Conservation (phyloP, 2,113 vertebrate genomes). For the Stictonetta naevosa region DNA sequence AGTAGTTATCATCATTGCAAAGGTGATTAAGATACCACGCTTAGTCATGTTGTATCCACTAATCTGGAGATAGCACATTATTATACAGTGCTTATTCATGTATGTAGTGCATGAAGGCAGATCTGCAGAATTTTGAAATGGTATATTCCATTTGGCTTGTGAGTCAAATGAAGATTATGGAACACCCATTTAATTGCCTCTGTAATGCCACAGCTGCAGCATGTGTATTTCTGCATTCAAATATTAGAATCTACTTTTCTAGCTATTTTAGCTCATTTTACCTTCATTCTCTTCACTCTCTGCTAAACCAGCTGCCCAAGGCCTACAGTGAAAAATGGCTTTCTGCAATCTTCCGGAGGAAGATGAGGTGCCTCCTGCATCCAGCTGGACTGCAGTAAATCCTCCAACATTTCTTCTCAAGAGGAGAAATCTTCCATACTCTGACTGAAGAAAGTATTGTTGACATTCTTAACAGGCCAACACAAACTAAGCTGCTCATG, state of each 20-base stretch:
- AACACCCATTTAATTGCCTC: slow-evolving; percentile 70
- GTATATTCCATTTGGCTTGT: slow-evolving; percentile 23
- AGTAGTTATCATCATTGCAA: slow-evolving; percentile 37
- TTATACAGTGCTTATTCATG: slow-evolving; percentile 9
- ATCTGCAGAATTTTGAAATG: slow-evolving; percentile 21
- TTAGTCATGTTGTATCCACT: slow-evolving; percentile 63
- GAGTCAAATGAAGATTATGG: slow-evolving; percentile 57
- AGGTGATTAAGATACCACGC: slow-evolving; percentile 56
- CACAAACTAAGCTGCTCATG: not conserved
- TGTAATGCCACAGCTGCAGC: slow-evolving; percentile 66
- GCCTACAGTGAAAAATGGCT: slow-evolving; percentile 10
- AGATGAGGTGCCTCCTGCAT: not conserved
- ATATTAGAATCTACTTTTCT: slow-evolving; percentile 33
- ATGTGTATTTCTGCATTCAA: slow-evolving; percentile 37
- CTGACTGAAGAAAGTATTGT: not conserved
- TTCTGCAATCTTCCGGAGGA: not conserved
- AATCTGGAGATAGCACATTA: slow-evolving; percentile 33
- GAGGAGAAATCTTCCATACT: not conserved
- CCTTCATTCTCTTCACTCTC: slow-evolving; percentile 32
- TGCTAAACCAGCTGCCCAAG: slow-evolving; percentile 25
- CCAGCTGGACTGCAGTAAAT: slow-evolving; percentile 22
- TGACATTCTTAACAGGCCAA: not conserved
- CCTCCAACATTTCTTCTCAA: not conserved
- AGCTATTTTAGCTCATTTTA: slow-evolving; percentile 47
- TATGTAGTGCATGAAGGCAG: slow-evolving; percentile 40